Base-by-base conservation (phyloP, 2,888 invertebrate genomes). In the Lamellibrachia satsuma region DNA sequence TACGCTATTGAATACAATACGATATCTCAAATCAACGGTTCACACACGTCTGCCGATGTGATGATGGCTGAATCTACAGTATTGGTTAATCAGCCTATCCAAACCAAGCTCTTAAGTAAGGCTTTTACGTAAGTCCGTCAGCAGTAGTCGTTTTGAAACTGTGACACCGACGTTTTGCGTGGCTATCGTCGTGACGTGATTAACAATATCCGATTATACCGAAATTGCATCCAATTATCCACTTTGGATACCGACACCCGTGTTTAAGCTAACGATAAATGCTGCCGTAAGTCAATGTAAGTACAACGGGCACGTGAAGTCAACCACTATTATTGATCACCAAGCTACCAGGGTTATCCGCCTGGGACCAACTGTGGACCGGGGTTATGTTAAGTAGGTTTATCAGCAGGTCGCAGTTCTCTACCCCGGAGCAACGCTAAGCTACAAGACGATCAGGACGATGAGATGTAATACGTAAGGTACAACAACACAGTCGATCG, bases 181-280 rank as follows among this genome's bases (percentile, higher is more conserved):
- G 15, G 15, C 3, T 75, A n/a, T 6, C 15, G 22, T 75, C 75
- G 75, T 22, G 22, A 75, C 75, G 75, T 75, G 52, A 91, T 91
- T 91, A 52, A 51, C 11, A 51, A 91, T 52, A 91, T 91, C 51
- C n/a, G 27, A 91, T 52, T 39, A 91, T 22, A 51, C 39, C 11
- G 39, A 91, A 91, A 91, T 7, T 6, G 52, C 91, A 7, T 15
- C 91, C 91, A 91, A n/a, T 51, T 91, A 91, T 91, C 91, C 15
- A 91, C 15, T 91, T 91, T 27, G 15, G n/a, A 75, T n/a, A 75
- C 6, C 75, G 75, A 75, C 75, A 75, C 75, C 22, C 75, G 75
- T 75, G n/a, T 75, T 75, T 75, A 75, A 6, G 22, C 22, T 22
- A n/a, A 22, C 75, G 75, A 75, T 75, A 75, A 75, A 75, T 75